Evolutionary conservation across 2,888 invertebrate species (phyloP).

Genomic region (Molorchus minor): DNA sequence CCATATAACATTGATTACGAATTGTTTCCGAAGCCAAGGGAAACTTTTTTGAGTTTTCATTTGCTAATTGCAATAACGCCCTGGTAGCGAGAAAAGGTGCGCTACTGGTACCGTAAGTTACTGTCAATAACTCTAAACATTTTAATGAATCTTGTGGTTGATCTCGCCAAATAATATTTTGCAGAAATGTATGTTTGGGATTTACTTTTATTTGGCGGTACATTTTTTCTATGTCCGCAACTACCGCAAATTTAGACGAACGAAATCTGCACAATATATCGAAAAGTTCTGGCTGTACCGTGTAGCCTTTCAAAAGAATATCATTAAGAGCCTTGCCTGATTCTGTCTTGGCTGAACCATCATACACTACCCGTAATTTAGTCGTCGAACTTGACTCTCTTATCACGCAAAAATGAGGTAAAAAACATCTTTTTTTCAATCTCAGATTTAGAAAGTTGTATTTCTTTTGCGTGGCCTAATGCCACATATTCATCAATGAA

Average conservation of each 20-base stretch:
- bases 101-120: constrained; percentile 7
- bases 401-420: constrained; percentile 22
- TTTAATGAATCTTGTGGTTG: not conserved
- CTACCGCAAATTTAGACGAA: constrained; percentile 21
- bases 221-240: constrained; percentile 17
- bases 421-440: not conserved
- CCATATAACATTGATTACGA: constrained; percentile 9
- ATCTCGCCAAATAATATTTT: constrained; percentile 17
- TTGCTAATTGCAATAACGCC: not conserved
- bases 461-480: not conserved
- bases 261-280: constrained; percentile 5
- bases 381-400: constrained; percentile 10
- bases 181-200: not conserved
- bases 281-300: constrained; percentile 13
- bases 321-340: constrained; percentile 15
- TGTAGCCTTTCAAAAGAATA: constrained; percentile 6
- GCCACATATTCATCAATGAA: constrained; percentile 5
- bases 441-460: not conserved
- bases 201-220: constrained; percentile 8
- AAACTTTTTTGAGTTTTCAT: not conserved
- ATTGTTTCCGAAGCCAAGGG: not conserved
- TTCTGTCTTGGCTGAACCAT: not conserved
- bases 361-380: constrained; percentile 16
- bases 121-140: not conserved
- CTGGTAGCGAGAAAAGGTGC: constrained; percentile 10